These are phyloP conservation scores for Horisme vitalbata DNA, from an alignment of 2,888 invertebrate genomes.

Conservation along the genomic window DNA sequence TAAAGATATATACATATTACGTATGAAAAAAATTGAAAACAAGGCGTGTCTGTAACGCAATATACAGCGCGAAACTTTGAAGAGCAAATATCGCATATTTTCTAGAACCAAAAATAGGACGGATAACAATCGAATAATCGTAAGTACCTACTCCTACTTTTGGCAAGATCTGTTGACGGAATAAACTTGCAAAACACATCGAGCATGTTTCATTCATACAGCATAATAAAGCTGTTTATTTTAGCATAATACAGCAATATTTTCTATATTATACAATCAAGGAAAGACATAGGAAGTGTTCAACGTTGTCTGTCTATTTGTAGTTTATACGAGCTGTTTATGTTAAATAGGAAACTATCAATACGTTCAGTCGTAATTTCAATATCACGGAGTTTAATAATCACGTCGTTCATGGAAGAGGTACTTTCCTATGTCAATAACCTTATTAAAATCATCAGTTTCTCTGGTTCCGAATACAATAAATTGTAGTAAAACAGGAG, in stretches of 20 bases:
- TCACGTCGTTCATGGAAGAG: too few relatives aligned
- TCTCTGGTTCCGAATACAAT: background rate
- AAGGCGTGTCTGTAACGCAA: too few relatives aligned
- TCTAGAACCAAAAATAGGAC: background rate
- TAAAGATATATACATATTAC: too few relatives aligned
- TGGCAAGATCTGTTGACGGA: constrained; percentile 15
- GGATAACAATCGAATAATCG: background rate
- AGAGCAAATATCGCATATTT: too few relatives aligned
- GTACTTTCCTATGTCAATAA: too few relatives aligned
- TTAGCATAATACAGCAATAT: constrained; percentile 16
- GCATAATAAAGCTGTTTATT: constrained; percentile 17
- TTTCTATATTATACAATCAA: constrained; percentile 16
- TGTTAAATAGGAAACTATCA: constrained; percentile 9
- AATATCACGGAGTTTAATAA: background rate
- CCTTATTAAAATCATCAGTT: too few relatives aligned
- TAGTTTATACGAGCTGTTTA: constrained; percentile 3
- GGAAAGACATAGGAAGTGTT: constrained; percentile 13
- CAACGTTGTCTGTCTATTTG: background rate
- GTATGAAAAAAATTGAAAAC: too few relatives aligned
- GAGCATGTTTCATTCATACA: constrained; percentile 24
- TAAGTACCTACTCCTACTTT: background rate
- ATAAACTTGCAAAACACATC: constrained; percentile 17
- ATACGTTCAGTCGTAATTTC: constrained; percentile 8
- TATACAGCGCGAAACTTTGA: too few relatives aligned
- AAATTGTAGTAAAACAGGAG: constrained; percentile 26